These are phyloP conservation scores for Spea multiplicata DNA, from an alignment of 2,113 vertebrate genomes.

Conservation along the genomic window DNA sequence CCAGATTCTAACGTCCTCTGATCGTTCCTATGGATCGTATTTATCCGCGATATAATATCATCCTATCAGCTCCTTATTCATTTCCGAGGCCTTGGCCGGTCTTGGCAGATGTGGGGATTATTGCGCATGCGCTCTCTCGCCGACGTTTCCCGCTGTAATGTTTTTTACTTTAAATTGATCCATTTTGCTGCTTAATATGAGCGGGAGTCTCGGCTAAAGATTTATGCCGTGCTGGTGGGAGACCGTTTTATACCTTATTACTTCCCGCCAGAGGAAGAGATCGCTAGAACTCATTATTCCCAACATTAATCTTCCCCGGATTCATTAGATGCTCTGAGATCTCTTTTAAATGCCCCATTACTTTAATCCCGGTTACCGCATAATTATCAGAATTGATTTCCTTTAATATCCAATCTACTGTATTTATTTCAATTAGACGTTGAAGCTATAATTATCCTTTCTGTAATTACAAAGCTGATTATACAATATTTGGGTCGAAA, in stretches of 20 bases:
- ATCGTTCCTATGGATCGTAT: no score
- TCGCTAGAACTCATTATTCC: constrained; percentile 2
- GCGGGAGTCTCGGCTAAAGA: no score
- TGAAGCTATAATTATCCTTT: background rate
- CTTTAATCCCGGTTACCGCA: background rate
- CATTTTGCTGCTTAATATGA: no score
- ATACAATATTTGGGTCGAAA: background rate
- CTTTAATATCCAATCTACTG: constrained; percentile 3
- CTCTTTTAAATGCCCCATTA: constrained; percentile 9
- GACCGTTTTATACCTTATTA: constrained; percentile 2
- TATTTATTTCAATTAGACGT: background rate
- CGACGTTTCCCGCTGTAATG: no score
- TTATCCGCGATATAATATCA: no score
- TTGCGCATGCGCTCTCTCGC: no score
- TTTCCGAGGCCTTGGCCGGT: no score
- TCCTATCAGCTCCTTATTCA: no score
- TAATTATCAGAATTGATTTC: constrained; percentile 7
- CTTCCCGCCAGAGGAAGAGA: constrained; percentile 27
- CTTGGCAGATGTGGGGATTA: no score
- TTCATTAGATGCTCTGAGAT: background rate
- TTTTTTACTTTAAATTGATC: no score
- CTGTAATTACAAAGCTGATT: background rate
- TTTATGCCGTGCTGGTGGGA: background rate
- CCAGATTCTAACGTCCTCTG: no score
- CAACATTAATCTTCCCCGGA: background rate